Evolutionary conservation across 2,888 invertebrate genomes (phyloP).

Genomic region (Petrophora chlorosata): DNA sequence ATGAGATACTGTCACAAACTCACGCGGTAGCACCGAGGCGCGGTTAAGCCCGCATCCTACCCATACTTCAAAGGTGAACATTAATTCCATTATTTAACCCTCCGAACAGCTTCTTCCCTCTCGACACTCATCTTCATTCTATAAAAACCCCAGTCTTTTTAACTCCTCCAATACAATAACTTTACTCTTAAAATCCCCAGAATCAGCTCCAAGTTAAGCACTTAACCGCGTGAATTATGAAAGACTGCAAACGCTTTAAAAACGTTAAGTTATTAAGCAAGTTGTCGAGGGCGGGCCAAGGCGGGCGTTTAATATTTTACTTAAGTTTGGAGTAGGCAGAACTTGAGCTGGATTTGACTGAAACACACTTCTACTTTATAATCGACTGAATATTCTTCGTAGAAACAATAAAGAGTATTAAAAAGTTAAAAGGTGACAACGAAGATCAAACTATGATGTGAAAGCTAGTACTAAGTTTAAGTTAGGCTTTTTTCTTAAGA

Average conservation of each 20-base stretch:
- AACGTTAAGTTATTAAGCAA: slow-evolving; percentile 43
- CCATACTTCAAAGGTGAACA: too few species aligned
- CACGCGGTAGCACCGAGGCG: slow-evolving; percentile 27
- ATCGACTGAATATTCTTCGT: too few species aligned
- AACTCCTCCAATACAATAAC: slow-evolving; percentile 1
- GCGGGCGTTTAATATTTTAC: slow-evolving; percentile 58
- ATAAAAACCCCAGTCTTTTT: neutral
- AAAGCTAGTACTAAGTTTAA: too few species aligned
- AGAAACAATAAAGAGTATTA: too few species aligned
- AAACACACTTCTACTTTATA: too few species aligned
- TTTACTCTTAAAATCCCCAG: slow-evolving; percentile 5
- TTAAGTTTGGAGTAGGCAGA: slow-evolving; percentile 39
- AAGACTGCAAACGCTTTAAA: slow-evolving; percentile 41
- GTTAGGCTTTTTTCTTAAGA: too few species aligned
- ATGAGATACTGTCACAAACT: slow-evolving; percentile 36
- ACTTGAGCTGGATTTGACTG: too few species aligned
- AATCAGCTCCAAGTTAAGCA: slow-evolving; percentile 30
- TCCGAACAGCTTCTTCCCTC: too few species aligned
- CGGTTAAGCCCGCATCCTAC: slow-evolving; percentile 33
- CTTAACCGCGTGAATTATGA: slow-evolving; percentile 44
- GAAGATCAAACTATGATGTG: too few species aligned
- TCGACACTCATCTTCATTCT: neutral
- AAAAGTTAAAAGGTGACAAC: too few species aligned
- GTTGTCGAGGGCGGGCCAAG: slow-evolving; percentile 41
- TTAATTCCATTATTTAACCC: too few species aligned